phyloP scores from a whole-genome alignment of 2,797 vertebrate species.

The Brotula barbata region DNA sequence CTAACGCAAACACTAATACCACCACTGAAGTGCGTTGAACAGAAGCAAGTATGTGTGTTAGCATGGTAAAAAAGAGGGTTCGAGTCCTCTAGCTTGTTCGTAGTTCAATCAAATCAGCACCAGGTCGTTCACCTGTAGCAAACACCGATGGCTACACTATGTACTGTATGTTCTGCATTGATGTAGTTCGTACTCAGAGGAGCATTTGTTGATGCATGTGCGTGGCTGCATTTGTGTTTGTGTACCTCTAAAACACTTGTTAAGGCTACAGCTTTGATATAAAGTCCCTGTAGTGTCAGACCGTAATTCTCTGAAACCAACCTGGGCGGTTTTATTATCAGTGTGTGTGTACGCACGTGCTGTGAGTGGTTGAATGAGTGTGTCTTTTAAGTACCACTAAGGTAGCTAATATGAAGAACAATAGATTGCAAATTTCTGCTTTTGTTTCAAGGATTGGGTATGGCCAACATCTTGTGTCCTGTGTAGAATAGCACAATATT shows the following conservation, averaged over 20 bases:
- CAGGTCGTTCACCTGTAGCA: not conserved
- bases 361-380: not conserved
- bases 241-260: conserved; percentile 40
- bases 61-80: conserved; percentile 4
- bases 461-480: conserved; percentile 27
- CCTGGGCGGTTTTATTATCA: conserved; percentile 39
- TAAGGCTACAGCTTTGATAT: conserved; percentile 48
- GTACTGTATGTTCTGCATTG: conserved; percentile 11
- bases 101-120: conserved; percentile 18
- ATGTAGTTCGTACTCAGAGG: conserved; percentile 20
- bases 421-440: conserved; percentile 8
- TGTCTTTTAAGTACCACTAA: not conserved
- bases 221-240: conserved; percentile 7
- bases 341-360: conserved; percentile 4
- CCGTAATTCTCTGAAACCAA: conserved; percentile 58
- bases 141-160: conserved; percentile 29
- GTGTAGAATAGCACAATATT: conserved; percentile 29
- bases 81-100: conserved; percentile 23
- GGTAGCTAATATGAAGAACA: not conserved
- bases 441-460: conserved; percentile 29
- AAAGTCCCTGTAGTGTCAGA: conserved; percentile 25
- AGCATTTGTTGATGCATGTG: conserved; percentile 10
- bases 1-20: conserved; percentile 27
- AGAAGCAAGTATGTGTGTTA: too few relatives aligned
- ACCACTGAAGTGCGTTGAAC: too few relatives aligned